phyloP scores from a whole-genome alignment of 1,140 invertebrate genomes.

The Ceratosolen solmsi region DNA sequence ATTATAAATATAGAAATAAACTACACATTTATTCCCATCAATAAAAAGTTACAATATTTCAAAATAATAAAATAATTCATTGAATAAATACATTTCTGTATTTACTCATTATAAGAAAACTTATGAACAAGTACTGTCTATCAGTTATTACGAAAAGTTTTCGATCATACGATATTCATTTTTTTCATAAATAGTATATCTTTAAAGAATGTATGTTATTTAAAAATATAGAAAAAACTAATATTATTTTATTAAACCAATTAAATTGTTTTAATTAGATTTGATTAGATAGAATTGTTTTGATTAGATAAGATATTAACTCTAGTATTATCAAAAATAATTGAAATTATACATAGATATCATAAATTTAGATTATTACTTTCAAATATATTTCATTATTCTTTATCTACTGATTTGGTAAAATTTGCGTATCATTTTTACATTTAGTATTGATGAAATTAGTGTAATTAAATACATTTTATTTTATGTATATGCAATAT shows the following conservation, averaged over 20 bases:
- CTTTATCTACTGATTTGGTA: too few relatives aligned
- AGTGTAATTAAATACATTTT: too few relatives aligned
- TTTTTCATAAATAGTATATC: constrained; percentile 9
- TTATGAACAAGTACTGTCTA: constrained; percentile 15
- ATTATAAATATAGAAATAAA: too few relatives aligned
- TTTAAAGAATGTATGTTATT: not conserved
- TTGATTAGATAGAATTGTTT: too few relatives aligned
- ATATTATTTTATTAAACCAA: not conserved
- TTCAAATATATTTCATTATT: too few relatives aligned
- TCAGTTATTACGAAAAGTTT: constrained; percentile 31
- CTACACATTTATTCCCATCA: not conserved
- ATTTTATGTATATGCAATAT: too few relatives aligned
- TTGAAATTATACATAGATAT: too few relatives aligned
- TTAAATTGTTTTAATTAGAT: not conserved
- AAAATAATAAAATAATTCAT: constrained; percentile 12
- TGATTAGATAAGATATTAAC: too few relatives aligned
- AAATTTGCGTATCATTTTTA: too few relatives aligned
- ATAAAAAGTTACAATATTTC: not conserved
- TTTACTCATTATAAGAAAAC: constrained; percentile 5
- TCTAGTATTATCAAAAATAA: too few relatives aligned
- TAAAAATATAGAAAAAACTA: constrained; percentile 1
- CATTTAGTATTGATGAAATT: too few relatives aligned
- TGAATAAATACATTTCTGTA: constrained; percentile 30
- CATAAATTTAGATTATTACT: too few relatives aligned
- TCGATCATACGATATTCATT: not conserved